These are phyloP conservation scores for Hololepta plana DNA, from an alignment of 2,888 invertebrate species.

Conservation along the genomic window DNA sequence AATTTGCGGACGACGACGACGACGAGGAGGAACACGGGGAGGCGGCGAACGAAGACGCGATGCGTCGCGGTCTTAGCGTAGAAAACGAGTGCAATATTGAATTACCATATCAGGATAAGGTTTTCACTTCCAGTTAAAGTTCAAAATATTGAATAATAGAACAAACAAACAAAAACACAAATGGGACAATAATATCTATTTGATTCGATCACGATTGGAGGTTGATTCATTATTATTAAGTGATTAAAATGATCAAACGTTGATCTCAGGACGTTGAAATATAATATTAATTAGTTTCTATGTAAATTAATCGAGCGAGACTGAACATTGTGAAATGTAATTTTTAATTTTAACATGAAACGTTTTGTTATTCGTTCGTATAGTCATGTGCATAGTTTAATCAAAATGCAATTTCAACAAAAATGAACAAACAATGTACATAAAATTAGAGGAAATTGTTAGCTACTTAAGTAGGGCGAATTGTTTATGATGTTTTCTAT, in stretches of 20 bases:
- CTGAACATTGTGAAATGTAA: too few species aligned
- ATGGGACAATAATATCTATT: background rate
- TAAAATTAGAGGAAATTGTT: too few species aligned
- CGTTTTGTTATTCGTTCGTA: too few species aligned
- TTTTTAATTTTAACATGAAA: too few species aligned
- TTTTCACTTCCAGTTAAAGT: conserved; percentile 24
- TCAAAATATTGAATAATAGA: conserved; percentile 8
- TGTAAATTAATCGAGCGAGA: conserved; percentile 1
- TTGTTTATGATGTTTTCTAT: too few species aligned
- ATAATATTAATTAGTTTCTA: too few species aligned
- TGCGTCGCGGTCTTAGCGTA: conserved; percentile 8
- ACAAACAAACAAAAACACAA: conserved; percentile 1
- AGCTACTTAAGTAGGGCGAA: too few species aligned
- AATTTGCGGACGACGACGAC: conserved; percentile 53
- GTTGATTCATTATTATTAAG: conserved; percentile 1
- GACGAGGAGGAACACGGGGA: conserved; percentile 22
- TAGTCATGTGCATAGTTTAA: too few species aligned
- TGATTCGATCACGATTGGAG: too few species aligned
- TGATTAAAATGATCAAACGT: too few species aligned
- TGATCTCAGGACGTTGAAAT: conserved; percentile 1
- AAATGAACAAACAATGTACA: too few species aligned
- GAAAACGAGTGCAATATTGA: conserved; percentile 24
- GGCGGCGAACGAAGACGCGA: conserved; percentile 1
- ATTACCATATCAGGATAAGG: conserved; percentile 25
- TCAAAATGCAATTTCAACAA: too few species aligned